A percentile compares a stretch with the other conserved stretches of the same genome.
Conservation (phyloP, 2,113 vertebrate species). For the Rhynchomys soricoides region DNA sequence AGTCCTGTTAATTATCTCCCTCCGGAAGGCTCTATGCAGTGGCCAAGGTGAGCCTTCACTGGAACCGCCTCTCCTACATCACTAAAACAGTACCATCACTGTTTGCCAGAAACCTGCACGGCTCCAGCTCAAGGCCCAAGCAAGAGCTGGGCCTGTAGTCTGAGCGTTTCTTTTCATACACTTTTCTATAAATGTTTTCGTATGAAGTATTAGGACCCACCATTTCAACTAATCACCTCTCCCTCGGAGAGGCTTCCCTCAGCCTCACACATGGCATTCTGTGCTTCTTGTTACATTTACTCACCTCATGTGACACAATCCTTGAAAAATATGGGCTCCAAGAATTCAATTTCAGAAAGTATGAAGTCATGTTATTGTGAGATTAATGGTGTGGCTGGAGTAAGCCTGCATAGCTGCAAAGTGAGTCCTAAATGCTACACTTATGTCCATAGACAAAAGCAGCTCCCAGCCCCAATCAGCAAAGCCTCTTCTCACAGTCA, state of each 20-base stretch:
- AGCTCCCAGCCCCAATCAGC: neutral
- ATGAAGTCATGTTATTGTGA: neutral
- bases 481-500: neutral
- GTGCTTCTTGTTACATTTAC: neutral
- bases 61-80: neutral
- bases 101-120: neutral
- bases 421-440: neutral
- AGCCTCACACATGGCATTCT: neutral
- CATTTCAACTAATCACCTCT: constrained; percentile 9
- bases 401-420: neutral
- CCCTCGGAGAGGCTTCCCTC: neutral
- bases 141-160: neutral
- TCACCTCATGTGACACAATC: neutral
- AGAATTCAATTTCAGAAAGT: constrained; percentile 15
- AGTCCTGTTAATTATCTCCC: neutral
- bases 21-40: neutral
- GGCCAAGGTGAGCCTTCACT: neutral
- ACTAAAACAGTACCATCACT: neutral
- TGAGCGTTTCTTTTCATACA: neutral
- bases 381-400: neutral
- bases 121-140: neutral
- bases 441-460: neutral
- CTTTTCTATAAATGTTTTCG: neutral
- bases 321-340: neutral
- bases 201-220: neutral